These are phyloP conservation scores for Drosophila lacteicornis DNA, from an alignment of 1,140 invertebrate genomes.

Conservation along the genomic window DNA sequence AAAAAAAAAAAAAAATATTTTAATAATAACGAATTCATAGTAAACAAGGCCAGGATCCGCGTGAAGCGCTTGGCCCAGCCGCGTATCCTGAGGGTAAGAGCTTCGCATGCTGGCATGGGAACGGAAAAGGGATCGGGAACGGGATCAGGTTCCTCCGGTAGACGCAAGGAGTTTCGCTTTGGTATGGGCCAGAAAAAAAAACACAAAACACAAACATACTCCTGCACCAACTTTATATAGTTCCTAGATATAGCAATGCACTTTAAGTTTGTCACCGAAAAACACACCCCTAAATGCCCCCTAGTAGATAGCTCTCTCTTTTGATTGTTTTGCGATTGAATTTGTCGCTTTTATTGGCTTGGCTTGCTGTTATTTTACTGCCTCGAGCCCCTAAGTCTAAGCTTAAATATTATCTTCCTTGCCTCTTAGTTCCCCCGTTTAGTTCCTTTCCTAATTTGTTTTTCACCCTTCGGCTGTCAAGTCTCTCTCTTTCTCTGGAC, in stretches of 20 bases:
- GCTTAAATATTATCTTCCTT: conserved; percentile 29
- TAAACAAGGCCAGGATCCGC: conserved; percentile 58
- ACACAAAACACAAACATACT: not conserved
- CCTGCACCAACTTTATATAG: conserved; percentile 1
- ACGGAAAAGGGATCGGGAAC: conserved; percentile 63
- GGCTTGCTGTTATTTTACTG: conserved; percentile 18
- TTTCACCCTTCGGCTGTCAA: conserved; percentile 28
- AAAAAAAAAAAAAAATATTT: not conserved
- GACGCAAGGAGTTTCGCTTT: conserved; percentile 86
- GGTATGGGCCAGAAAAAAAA: conserved; percentile 84
- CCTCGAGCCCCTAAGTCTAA: conserved; percentile 10
- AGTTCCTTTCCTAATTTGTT: conserved; percentile 39
- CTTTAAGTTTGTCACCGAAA: not conserved
- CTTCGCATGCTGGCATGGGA: conserved; percentile 76
- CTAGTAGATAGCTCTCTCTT: conserved; percentile 13
- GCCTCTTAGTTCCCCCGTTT: not conserved
- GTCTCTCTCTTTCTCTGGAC: not conserved
- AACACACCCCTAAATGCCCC: not conserved
- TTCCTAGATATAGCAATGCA: not conserved
- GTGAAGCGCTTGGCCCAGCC: conserved; percentile 84
- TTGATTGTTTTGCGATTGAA: conserved; percentile 46
- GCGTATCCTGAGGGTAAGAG: conserved; percentile 79
- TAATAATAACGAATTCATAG: conserved; percentile 45
- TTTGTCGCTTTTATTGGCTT: conserved; percentile 36
- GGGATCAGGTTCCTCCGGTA: conserved; percentile 48